These are phyloP conservation scores for Tanaodytes sp. DNA, from an alignment of 2,888 invertebrate species.

Conservation along the genomic window DNA sequence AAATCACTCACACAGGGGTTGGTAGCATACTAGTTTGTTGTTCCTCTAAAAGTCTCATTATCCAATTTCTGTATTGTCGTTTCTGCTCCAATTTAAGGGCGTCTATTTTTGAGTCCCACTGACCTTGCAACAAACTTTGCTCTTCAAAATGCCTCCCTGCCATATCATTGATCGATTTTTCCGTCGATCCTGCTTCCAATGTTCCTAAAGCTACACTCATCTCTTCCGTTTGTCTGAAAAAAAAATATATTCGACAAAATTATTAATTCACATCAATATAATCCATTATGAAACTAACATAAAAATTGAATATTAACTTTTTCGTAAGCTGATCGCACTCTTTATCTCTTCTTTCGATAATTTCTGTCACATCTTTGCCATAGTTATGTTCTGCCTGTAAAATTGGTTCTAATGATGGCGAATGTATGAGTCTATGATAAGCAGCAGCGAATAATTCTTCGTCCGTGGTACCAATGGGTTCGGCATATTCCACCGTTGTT, in stretches of 20 bases:
- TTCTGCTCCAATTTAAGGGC: constrained; percentile 89
- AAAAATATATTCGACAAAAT: too few species aligned
- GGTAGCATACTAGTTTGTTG: constrained; percentile 77
- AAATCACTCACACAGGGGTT: constrained; percentile 73
- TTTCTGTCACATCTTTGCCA: constrained; percentile 84
- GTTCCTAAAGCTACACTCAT: constrained; percentile 89
- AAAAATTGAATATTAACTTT: constrained; percentile 74
- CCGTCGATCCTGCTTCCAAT: constrained; percentile 84
- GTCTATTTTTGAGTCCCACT: constrained; percentile 89
- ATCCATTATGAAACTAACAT: too few species aligned
- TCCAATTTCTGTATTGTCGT: constrained; percentile 90
- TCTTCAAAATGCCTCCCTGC: constrained; percentile 87
- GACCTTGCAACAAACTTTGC: constrained; percentile 87
- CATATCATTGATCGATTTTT: constrained; percentile 88
- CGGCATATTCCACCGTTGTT: constrained; percentile 88
- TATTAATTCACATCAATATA: too few species aligned
- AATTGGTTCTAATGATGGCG: constrained; percentile 89
- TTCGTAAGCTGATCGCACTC: constrained; percentile 82
- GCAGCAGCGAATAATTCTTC: constrained; percentile 90
- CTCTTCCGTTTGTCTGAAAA: constrained; percentile 84
- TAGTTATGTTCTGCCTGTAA: constrained; percentile 90
- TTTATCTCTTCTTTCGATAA: constrained; percentile 82
- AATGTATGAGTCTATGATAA: constrained; percentile 87
- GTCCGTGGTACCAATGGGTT: constrained; percentile 85
- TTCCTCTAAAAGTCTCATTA: constrained; percentile 85